A percentile compares a stretch with the other conserved stretches of the same genome.
Evolutionary conservation across 2,113 vertebrate genomes (phyloP).

Genomic region (Cranoglanis bouderius): DNA sequence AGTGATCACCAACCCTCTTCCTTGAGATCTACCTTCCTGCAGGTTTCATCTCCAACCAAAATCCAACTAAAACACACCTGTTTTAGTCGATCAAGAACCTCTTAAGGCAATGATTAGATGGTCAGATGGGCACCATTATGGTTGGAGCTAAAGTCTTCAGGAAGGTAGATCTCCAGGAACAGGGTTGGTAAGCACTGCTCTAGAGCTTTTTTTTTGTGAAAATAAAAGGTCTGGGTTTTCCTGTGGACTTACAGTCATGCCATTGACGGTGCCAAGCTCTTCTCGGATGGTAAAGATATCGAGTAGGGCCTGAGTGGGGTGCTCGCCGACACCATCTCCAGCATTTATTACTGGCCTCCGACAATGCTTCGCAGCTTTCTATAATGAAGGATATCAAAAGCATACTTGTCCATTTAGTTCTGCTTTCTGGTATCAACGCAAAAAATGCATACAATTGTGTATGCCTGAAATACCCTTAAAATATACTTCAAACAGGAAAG

Average conservation of each 20-base stretch:
- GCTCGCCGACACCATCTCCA: conserved; percentile 92
- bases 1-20: too few species aligned
- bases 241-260: conserved; percentile 87
- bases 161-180: too few species aligned
- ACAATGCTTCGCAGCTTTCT: conserved; percentile 89
- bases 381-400: conserved; percentile 16
- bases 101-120: too few species aligned
- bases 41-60: too few species aligned
- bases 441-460: background rate
- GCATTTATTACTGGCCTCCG: conserved; percentile 94
- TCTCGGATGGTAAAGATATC: conserved; percentile 97
- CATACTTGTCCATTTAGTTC: background rate
- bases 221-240: background rate
- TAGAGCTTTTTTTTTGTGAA: background rate
- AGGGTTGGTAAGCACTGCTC: too few species aligned
- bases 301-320: conserved; percentile 92
- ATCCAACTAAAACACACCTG: too few species aligned
- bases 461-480: background rate
- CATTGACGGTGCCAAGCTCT: conserved; percentile 97
- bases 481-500: background rate
- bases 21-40: too few species aligned
- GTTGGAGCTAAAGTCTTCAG: too few species aligned
- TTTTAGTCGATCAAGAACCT: too few species aligned
- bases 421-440: background rate
- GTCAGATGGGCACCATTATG: too few species aligned